These are phyloP conservation scores for Catharus fuscescens DNA, from an alignment of 2,113 vertebrate species.

Conservation along the genomic window DNA sequence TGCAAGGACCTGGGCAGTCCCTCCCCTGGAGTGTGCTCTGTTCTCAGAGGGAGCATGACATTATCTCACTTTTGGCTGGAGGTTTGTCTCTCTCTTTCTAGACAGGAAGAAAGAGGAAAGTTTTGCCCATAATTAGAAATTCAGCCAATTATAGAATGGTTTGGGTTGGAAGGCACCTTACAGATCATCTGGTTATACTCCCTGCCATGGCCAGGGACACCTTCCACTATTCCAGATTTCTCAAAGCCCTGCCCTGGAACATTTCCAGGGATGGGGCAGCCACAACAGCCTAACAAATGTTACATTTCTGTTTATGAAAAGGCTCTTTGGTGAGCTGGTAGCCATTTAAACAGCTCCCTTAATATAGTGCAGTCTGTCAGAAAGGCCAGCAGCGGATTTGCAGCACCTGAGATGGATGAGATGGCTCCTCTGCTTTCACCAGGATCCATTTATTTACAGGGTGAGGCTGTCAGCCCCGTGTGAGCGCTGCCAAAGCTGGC, in stretches of 20 bases:
- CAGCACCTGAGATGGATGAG: constrained; percentile 25
- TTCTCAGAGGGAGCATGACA: neutral
- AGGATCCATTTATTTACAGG: constrained; percentile 29
- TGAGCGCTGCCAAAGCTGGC: neutral
- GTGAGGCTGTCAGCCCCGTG: constrained; percentile 1
- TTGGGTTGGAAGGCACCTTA: neutral
- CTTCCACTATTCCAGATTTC: neutral
- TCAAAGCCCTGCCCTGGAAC: neutral
- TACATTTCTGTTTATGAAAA: neutral
- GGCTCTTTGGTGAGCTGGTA: neutral
- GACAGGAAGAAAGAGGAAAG: neutral
- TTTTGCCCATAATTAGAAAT: neutral
- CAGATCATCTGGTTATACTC: too few species aligned
- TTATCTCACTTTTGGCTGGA: neutral
- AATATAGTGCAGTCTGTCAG: neutral
- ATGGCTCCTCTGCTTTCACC: neutral
- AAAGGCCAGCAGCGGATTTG: neutral
- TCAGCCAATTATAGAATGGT: neutral
- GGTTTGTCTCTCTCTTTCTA: neutral
- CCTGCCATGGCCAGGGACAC: neutral
- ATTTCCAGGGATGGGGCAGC: neutral
- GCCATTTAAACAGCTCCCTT: constrained; percentile 2
- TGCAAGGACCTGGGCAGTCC: neutral
- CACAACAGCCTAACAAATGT: neutral
- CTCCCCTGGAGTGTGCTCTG: neutral